phyloP scores from a whole-genome alignment of 2,888 invertebrate genomes.

The Venusia cambrica region DNA sequence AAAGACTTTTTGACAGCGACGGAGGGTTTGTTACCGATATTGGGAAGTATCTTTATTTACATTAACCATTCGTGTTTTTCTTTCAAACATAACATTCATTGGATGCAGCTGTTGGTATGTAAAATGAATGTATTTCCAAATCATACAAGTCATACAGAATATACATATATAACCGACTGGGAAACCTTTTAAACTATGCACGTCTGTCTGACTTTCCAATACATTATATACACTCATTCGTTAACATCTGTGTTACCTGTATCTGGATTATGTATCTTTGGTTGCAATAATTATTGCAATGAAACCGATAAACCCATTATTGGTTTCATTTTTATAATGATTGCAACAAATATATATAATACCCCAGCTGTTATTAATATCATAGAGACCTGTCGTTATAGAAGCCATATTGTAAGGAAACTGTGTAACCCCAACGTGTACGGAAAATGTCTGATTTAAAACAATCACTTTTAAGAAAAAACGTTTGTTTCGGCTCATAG shows the following conservation, averaged over 20 bases:
- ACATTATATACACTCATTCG: conserved; percentile 5
- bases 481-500: no score
- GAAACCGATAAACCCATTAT: no score
- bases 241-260: conserved; percentile 4
- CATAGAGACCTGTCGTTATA: no score
- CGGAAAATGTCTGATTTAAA: no score
- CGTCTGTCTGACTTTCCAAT: conserved; percentile 8
- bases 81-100: conserved; percentile 66
- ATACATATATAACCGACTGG: conserved; percentile 7
- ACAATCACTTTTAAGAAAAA: no score
- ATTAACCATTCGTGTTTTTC: conserved; percentile 62
- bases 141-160: conserved; percentile 47
- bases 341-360: no score
- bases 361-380: no score
- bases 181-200: conserved; percentile 20
- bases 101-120: conserved; percentile 77
- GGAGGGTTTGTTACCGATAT: no score
- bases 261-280: conserved; percentile 6
- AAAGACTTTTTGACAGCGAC: no score
- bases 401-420: no score
- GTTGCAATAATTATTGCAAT: conserved; percentile 1
- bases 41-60: conserved; percentile 44
- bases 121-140: conserved; percentile 43
- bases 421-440: no score
- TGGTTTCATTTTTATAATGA: no score